Conservation (phyloP, 2,888 invertebrate species). For the Abrostola triplasia region DNA sequence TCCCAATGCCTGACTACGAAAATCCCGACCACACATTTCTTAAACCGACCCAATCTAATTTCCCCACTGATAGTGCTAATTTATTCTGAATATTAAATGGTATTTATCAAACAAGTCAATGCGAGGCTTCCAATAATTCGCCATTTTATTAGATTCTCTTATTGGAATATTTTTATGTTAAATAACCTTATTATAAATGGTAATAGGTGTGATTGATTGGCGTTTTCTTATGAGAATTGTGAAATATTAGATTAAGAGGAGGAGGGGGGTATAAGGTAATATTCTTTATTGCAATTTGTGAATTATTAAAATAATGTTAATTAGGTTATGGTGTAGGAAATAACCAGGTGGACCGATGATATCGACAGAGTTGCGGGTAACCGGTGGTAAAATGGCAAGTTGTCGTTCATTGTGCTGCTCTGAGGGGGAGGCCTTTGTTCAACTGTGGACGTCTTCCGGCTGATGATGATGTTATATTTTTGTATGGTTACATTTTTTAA, state of each 20-base stretch:
- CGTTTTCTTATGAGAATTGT: neutral
- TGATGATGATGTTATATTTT: too few species aligned
- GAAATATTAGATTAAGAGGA: neutral
- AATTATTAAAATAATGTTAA: too few species aligned
- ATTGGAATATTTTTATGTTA: conserved; percentile 31
- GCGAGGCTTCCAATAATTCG: conserved; percentile 4
- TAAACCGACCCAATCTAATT: conserved; percentile 25
- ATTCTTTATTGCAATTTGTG: neutral
- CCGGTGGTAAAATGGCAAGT: too few species aligned
- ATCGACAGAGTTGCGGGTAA: too few species aligned
- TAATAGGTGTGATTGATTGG: neutral
- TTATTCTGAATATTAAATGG: conserved; percentile 53
- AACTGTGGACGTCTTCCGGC: too few species aligned
- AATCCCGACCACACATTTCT: neutral
- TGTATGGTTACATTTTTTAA: too few species aligned
- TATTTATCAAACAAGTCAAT: conserved; percentile 46
- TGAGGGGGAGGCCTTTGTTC: too few species aligned
- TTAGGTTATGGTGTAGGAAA: too few species aligned
- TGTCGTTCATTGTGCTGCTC: too few species aligned
- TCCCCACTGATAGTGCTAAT: conserved; percentile 38
- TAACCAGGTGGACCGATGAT: too few species aligned
- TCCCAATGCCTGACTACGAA: too few species aligned
- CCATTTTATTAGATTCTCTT: conserved; percentile 19
- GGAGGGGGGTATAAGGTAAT: neutral
- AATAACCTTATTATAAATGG: conserved; percentile 37